Evolutionary conservation across 2,888 invertebrate species (phyloP).

Genomic region (Agrilus cyanescens): DNA sequence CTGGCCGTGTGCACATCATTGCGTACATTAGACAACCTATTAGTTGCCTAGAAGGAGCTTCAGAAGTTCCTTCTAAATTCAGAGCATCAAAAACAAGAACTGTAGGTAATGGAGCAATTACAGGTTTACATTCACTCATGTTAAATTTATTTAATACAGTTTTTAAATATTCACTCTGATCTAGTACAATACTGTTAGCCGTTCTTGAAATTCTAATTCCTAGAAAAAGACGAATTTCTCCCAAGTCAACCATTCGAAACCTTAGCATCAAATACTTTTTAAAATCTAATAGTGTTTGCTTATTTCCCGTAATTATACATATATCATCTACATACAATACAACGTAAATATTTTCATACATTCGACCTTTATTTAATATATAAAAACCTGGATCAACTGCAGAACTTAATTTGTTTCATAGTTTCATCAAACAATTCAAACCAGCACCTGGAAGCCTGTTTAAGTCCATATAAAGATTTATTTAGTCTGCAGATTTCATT

Average conservation of each 20-base stretch:
- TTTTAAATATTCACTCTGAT: conserved; percentile 13
- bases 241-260: conserved; percentile 17
- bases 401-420: no score
- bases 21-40: no score
- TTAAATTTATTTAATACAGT: conserved; percentile 16
- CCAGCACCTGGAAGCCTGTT: no score
- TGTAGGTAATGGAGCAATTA: background rate
- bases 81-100: background rate
- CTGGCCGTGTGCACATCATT: conserved; percentile 1
- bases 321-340: conserved; percentile 17
- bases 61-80: conserved; percentile 1
- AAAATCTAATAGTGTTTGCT: conserved; percentile 10
- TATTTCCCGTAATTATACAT: conserved; percentile 6
- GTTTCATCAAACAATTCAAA: no score
- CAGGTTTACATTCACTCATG: conserved; percentile 14
- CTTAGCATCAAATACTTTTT: conserved; percentile 15
- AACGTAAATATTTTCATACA: conserved; percentile 15
- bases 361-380: no score
- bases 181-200: conserved; percentile 7
- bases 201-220: conserved; percentile 14
- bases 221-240: conserved; percentile 14
- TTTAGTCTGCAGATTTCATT: no score
- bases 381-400: no score
- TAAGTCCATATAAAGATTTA: no score
- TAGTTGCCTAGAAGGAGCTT: conserved; percentile 1